These are phyloP conservation scores for Hydropsyche tenuis DNA, from an alignment of 1,140 invertebrate genomes.

Conservation along the genomic window DNA sequence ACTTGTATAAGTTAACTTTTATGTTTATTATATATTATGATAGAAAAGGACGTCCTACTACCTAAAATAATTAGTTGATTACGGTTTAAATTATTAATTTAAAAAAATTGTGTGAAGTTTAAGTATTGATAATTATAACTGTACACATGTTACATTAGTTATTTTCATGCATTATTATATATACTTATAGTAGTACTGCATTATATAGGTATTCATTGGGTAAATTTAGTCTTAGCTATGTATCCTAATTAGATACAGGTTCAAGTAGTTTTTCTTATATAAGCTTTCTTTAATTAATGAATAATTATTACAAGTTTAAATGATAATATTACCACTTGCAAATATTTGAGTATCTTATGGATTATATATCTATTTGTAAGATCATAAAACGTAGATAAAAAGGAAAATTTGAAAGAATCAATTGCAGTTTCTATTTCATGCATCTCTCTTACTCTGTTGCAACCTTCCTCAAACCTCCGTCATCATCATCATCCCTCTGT, in stretches of 20 bases:
- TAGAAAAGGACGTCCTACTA: slow-evolving; percentile 63
- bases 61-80: slow-evolving; percentile 66
- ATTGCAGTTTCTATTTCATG: slow-evolving; percentile 58
- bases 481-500: too few relatives aligned
- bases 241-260: slow-evolving; percentile 56
- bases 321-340: slow-evolving; percentile 66
- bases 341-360: slow-evolving; percentile 66
- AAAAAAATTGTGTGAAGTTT: slow-evolving; percentile 52
- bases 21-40: slow-evolving; percentile 65
- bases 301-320: slow-evolving; percentile 64
- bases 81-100: slow-evolving; percentile 65
- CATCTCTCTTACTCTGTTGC: background rate
- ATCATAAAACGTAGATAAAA: slow-evolving; percentile 66
- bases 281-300: slow-evolving; percentile 66
- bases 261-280: slow-evolving; percentile 63
- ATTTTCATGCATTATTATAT: slow-evolving; percentile 45
- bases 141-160: slow-evolving; percentile 51
- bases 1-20: slow-evolving; percentile 58
- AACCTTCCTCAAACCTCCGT: slow-evolving; percentile 34
- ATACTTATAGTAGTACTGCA: slow-evolving; percentile 47
- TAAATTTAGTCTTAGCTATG: slow-evolving; percentile 61
- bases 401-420: slow-evolving; percentile 64
- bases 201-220: slow-evolving; percentile 64
- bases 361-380: slow-evolving; percentile 64
- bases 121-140: slow-evolving; percentile 55